A percentile compares a stretch with the other conserved stretches of the same genome.
Evolutionary conservation across 2,888 invertebrate species (phyloP).

Genomic region (Cryptocephalus primarius): DNA sequence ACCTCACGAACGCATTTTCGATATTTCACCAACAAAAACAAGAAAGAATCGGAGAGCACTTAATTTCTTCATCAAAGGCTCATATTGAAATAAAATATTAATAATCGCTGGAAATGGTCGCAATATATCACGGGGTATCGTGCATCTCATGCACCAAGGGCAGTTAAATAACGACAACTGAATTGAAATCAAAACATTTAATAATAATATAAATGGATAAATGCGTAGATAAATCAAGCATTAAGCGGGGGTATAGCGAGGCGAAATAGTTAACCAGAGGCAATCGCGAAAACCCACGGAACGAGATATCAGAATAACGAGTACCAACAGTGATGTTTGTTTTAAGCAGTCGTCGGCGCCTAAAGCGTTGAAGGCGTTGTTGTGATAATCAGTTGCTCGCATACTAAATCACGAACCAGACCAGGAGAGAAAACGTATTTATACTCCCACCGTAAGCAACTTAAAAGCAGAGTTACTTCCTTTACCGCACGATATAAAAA

Average conservation of each 20-base stretch:
- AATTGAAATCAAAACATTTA: constrained; percentile 26
- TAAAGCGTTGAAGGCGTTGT: constrained; percentile 36
- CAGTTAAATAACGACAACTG: constrained; percentile 16
- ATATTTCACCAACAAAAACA: constrained; percentile 15
- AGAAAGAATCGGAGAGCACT: constrained; percentile 4
- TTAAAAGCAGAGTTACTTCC: not conserved
- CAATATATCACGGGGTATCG: constrained; percentile 11
- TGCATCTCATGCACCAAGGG: constrained; percentile 11
- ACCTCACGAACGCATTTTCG: constrained; percentile 14
- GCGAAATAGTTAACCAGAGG: constrained; percentile 29
- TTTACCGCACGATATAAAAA: too few relatives aligned
- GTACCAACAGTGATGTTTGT: constrained; percentile 38
- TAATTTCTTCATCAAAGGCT: constrained; percentile 22
- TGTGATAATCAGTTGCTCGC: constrained; percentile 36
- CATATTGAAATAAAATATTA: constrained; percentile 15
- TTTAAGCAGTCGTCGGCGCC: constrained; percentile 35
- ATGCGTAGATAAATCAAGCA: constrained; percentile 32
- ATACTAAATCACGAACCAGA: constrained; percentile 30
- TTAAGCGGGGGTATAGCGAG: constrained; percentile 22
- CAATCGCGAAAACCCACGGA: constrained; percentile 21
- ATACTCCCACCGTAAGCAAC: not conserved
- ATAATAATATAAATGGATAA: constrained; percentile 31
- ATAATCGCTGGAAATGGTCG: constrained; percentile 11
- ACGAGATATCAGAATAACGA: constrained; percentile 38
- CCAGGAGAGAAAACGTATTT: constrained; percentile 1